phyloP scores from a whole-genome alignment of 1,140 invertebrate genomes.

The Caenorhabditis elegans region DNA sequence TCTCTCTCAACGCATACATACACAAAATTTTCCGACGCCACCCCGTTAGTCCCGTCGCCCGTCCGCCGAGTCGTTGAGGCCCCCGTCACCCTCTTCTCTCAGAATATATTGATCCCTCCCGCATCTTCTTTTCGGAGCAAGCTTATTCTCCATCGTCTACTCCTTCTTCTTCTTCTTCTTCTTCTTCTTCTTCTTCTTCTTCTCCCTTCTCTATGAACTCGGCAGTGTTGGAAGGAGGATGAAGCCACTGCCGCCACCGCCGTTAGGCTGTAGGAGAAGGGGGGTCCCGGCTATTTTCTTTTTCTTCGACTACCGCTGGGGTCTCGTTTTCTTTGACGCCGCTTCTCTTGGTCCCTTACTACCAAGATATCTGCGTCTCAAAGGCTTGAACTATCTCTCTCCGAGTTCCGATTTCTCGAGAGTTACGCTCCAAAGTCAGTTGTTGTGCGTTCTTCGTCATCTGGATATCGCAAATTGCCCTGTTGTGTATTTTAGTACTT shows the following conservation, averaged over 20 bases:
- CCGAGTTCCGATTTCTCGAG: not conserved
- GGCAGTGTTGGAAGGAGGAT: not conserved
- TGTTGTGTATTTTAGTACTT: not conserved
- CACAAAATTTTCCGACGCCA: not conserved
- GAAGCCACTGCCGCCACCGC: not conserved
- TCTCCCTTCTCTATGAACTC: slow-evolving; percentile 18
- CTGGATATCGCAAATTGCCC: not conserved
- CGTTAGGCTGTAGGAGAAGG: not conserved
- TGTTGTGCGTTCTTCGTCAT: slow-evolving; percentile 20
- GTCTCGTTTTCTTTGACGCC: not conserved
- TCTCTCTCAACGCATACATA: slow-evolving; percentile 14
- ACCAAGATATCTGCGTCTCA: not conserved
- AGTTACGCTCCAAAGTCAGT: slow-evolving; percentile 16
- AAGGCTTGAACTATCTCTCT: not conserved
- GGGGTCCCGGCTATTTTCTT: slow-evolving; percentile 20
- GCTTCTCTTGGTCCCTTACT: slow-evolving; percentile 7
- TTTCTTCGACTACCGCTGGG: not conserved
- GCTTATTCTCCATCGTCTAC: not conserved
- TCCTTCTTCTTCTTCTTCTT: not conserved
- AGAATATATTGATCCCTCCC: slow-evolving; percentile 19
- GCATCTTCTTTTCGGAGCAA: not conserved
- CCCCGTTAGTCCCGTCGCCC: slow-evolving; percentile 10
- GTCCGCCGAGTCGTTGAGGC: slow-evolving; percentile 12
- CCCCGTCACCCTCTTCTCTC: slow-evolving; percentile 1
- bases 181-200: not conserved